These are phyloP conservation scores for Sisyra terminalis DNA, from an alignment of 2,888 invertebrate genomes.

Conservation along the genomic window DNA sequence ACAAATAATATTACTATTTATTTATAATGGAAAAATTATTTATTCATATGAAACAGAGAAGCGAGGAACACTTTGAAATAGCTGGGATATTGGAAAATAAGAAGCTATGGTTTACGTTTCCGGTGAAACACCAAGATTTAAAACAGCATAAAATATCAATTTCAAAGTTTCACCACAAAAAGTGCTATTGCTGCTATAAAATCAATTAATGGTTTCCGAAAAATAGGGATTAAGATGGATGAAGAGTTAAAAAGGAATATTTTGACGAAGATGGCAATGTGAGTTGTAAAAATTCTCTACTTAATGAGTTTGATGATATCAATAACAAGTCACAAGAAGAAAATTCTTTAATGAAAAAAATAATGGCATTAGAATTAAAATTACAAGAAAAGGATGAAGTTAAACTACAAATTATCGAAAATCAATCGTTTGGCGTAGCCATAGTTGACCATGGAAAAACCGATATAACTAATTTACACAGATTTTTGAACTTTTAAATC, in stretches of 20 bases:
- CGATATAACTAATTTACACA: no score
- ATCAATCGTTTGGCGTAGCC: no score
- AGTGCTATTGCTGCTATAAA: neutral
- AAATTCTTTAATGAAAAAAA: conserved; percentile 5
- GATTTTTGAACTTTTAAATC: no score
- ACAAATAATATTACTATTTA: no score
- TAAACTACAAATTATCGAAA: conserved; percentile 3
- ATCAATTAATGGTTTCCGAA: conserved; percentile 1
- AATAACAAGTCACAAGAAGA: neutral
- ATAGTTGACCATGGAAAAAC: no score
- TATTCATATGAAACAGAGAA: no score
- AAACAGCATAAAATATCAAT: neutral
- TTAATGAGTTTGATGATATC: neutral
- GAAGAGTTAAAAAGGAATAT: conserved; percentile 1
- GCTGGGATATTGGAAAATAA: no score
- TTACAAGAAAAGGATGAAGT: conserved; percentile 1
- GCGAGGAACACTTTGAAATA: no score
- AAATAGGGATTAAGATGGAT: neutral
- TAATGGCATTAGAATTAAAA: conserved; percentile 5
- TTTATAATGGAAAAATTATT: no score
- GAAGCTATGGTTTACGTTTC: neutral
- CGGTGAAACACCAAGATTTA: neutral
- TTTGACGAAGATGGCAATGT: conserved; percentile 7
- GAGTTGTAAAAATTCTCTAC: conserved; percentile 1
- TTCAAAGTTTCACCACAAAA: neutral